These are phyloP conservation scores for Anastatus disparis DNA, from an alignment of 1,140 invertebrate species.

Conservation along the genomic window DNA sequence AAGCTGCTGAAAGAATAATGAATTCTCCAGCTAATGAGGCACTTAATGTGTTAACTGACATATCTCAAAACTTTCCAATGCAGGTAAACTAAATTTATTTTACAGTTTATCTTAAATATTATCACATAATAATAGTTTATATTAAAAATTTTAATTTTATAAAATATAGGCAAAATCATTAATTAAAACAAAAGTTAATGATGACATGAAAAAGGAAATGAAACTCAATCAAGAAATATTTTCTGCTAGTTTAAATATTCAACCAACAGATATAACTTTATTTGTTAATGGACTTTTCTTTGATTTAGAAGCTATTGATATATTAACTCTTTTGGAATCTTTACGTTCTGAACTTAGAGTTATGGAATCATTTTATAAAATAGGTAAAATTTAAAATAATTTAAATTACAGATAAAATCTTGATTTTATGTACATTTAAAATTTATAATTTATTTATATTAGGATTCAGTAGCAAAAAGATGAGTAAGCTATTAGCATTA, in stretches of 20 bases:
- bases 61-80: constrained; percentile 97
- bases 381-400: constrained; percentile 68
- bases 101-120: too few relatives aligned
- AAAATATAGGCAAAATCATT: constrained; percentile 82
- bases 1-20: constrained; percentile 86
- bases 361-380: constrained; percentile 85
- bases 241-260: constrained; percentile 75
- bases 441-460: constrained; percentile 40
- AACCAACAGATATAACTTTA: constrained; percentile 88
- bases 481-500: constrained; percentile 77
- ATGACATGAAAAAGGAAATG: constrained; percentile 81
- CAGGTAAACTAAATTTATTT: constrained; percentile 70
- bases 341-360: constrained; percentile 87
- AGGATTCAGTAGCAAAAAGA: constrained; percentile 69
- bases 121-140: too few relatives aligned
- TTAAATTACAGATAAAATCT: constrained; percentile 8
- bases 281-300: constrained; percentile 96
- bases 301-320: constrained; percentile 92
- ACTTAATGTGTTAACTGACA: constrained; percentile 85
- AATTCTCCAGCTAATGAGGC: constrained; percentile 80
- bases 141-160: too few relatives aligned
- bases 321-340: constrained; percentile 87
- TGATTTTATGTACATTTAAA: background rate
- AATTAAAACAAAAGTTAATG: constrained; percentile 79
- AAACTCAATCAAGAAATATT: constrained; percentile 83